phyloP scores from a whole-genome alignment of 2,113 vertebrate species.

The Caretta caretta region DNA sequence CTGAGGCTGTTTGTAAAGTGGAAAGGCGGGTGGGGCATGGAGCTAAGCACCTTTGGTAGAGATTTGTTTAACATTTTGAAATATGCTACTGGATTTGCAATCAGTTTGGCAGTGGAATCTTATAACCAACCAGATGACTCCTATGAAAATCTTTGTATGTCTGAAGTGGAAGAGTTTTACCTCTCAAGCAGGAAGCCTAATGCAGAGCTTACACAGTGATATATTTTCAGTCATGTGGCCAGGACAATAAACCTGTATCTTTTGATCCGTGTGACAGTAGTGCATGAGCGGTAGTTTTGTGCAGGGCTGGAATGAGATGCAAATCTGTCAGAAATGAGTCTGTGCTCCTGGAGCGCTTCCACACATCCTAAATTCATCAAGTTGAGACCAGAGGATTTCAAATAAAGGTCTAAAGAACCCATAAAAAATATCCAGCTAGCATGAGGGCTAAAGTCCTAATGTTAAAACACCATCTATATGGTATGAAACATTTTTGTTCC shows the following conservation, averaged over 20 bases:
- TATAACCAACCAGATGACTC: slow-evolving; percentile 64
- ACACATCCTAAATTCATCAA: slow-evolving; percentile 78
- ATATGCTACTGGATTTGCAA: slow-evolving; percentile 70
- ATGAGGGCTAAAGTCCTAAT: slow-evolving; percentile 72
- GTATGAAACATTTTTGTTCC: slow-evolving; percentile 65
- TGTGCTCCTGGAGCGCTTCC: slow-evolving; percentile 66
- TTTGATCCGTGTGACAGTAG: slow-evolving; percentile 77
- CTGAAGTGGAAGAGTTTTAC: slow-evolving; percentile 80
- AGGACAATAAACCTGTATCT: slow-evolving; percentile 79
- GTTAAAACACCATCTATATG: slow-evolving; percentile 78
- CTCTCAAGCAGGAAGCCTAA: slow-evolving; percentile 71
- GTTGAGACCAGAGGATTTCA: slow-evolving; percentile 69
- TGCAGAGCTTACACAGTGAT: slow-evolving; percentile 45
- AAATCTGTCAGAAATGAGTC: slow-evolving; percentile 76
- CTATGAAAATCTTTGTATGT: slow-evolving; percentile 64
- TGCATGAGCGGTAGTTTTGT: slow-evolving; percentile 51
- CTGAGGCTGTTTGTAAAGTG: neutral
- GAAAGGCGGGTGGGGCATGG: neutral
- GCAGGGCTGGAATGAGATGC: slow-evolving; percentile 63
- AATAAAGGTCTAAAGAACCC: slow-evolving; percentile 76
- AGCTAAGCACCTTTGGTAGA: slow-evolving; percentile 51
- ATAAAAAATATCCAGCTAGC: slow-evolving; percentile 75
- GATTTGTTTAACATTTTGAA: slow-evolving; percentile 67
- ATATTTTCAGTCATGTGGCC: slow-evolving; percentile 74
- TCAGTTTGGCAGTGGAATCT: slow-evolving; percentile 42